These are phyloP conservation scores for Smittia sp. DNA, from an alignment of 2,888 invertebrate genomes.

Conservation along the genomic window DNA sequence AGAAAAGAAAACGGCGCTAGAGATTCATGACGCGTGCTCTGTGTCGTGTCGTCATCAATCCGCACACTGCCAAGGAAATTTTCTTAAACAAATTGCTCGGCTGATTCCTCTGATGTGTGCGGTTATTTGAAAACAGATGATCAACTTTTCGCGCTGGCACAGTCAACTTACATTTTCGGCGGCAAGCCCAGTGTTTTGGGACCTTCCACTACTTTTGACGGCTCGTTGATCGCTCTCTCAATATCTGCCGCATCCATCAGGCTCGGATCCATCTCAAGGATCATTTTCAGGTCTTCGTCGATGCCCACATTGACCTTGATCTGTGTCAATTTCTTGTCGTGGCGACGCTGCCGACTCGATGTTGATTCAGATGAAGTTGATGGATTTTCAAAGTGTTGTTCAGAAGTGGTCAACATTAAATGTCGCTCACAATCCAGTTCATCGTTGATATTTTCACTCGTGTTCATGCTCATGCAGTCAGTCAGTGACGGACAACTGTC, in stretches of 20 bases:
- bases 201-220: neutral
- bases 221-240: constrained; percentile 45
- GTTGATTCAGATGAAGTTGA: neutral
- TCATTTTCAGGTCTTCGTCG: constrained; percentile 61
- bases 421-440: neutral
- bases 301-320: constrained; percentile 58
- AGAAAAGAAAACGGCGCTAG: too few species aligned
- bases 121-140: neutral
- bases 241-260: constrained; percentile 55
- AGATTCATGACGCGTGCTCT: too few species aligned
- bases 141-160: neutral
- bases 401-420: neutral
- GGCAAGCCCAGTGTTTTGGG: neutral
- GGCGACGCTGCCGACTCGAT: neutral
- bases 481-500: constrained; percentile 9
- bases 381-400: neutral
- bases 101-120: neutral
- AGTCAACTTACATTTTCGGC: constrained; percentile 36
- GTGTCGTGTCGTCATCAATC: too few species aligned
- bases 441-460: neutral
- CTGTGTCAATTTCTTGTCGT: constrained; percentile 45
- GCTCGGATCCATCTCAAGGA: constrained; percentile 62
- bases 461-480: neutral
- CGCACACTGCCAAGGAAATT: too few species aligned
- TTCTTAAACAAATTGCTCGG: neutral